Base-by-base conservation (phyloP, 2,888 invertebrate species). In the Acanthoscelides obtectus region DNA sequence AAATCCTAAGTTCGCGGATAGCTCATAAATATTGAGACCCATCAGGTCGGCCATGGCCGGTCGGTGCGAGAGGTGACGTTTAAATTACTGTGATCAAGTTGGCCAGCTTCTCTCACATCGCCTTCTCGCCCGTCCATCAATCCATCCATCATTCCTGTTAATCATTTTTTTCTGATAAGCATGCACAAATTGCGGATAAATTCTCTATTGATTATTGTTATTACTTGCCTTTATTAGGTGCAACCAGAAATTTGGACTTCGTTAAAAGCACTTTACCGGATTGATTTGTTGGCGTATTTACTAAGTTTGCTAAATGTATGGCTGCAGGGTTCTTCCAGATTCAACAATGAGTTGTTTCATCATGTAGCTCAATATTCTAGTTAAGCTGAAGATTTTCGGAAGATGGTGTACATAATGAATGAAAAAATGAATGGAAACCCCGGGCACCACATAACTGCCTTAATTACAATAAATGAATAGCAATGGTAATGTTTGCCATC, bases 151-250 rank as follows among this genome's bases (percentile, higher is more conserved):
- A 84, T 81, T 79, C 77, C 71, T 78, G 79, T 81, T 84, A 83
- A 84, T 84, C 83, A 83, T 83, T 84, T 84, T n/a, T 84, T 84
- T 83, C 83, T 83, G 84, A 84, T 84, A 83, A 84, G 84, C 83
- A 83, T 82, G 81, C 81, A 83, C 80, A 83, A 84, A 84, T 82
- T 84, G 83, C 82, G 80, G 82, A 83, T 83, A 84, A 84, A 84
- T 82, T 79, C 80, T 45, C 76, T 78, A 81, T 80, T 83, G 84
- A 85, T 85, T 85, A 85, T 85, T 84, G 83, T 85, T 84, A 85
- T 85, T 85, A 84, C 79, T 77, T 77, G 75, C 79, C 80, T 81
- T 83, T 82, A 84, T 83, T 84, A 83, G 82, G 81, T 79, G 80
- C 81, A 83, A 83, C 83, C 83, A 73, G 79, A 79, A 80, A 81